phyloP scores from a whole-genome alignment of 2,113 vertebrate genomes.

The Saguinus imperator region DNA sequence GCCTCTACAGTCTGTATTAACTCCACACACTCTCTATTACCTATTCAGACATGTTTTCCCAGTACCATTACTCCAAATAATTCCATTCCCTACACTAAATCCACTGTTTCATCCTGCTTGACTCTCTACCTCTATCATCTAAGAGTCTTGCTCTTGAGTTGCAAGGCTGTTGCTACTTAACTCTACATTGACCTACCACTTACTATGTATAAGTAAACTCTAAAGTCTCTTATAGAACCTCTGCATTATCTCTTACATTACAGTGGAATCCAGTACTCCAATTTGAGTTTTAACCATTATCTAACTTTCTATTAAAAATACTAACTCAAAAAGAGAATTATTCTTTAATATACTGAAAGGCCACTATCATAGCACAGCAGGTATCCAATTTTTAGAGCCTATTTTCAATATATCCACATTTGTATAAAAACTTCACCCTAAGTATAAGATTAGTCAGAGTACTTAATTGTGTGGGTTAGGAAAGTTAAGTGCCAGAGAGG shows the following conservation, averaged over 20 bases:
- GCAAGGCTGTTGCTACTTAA: neutral
- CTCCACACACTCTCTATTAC: neutral
- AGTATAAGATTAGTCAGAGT: neutral
- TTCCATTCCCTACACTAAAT: slow-evolving; percentile 6
- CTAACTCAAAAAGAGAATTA: neutral
- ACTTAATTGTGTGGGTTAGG: neutral
- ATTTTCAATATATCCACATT: neutral
- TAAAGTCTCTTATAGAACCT: neutral
- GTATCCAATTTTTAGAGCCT: neutral
- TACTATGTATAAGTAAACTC: neutral
- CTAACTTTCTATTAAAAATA: slow-evolving; percentile 42
- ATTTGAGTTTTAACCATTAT: neutral
- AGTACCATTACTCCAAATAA: slow-evolving; percentile 37
- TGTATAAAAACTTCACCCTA: slow-evolving; percentile 20
- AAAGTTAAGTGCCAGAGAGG: neutral
- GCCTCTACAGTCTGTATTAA: neutral
- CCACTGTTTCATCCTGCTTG: neutral
- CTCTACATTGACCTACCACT: neutral
- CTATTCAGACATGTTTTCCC: neutral
- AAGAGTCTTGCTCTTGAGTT: slow-evolving; percentile 32
- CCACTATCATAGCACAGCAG: neutral
- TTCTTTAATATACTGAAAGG: slow-evolving; percentile 1
- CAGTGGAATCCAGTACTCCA: neutral
- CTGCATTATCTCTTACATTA: slow-evolving; percentile 20
- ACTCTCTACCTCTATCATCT: neutral